Conservation (phyloP, 1,140 invertebrate species). For the Tetramorium alpestre region DNA sequence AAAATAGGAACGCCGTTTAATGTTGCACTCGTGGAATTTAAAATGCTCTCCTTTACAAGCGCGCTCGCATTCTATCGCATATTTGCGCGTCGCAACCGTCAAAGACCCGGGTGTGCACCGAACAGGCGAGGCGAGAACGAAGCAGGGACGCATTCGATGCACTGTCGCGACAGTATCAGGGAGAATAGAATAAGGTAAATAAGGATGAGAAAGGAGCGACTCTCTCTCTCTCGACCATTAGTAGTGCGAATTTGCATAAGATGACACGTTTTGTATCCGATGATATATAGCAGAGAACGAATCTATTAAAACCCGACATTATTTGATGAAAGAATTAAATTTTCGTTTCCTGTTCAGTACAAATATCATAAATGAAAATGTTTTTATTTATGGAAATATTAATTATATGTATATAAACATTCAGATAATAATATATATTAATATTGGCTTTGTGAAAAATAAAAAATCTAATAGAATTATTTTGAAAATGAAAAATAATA, state of each 20-base stretch:
- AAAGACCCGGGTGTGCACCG: background rate
- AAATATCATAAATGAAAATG: background rate
- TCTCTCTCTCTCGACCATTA: background rate
- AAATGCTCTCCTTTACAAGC: slow-evolving; percentile 44
- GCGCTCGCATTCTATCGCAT: slow-evolving; percentile 5
- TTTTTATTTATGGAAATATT: background rate
- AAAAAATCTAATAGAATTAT: too few relatives aligned
- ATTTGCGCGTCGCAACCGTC: slow-evolving; percentile 19
- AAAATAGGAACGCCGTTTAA: slow-evolving; percentile 7
- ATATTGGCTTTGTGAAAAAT: too few relatives aligned
- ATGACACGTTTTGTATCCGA: background rate
- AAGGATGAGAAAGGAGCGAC: background rate
- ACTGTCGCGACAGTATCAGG: background rate
- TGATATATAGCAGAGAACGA: background rate
- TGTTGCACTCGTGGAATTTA: slow-evolving; percentile 54
- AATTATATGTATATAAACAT: too few relatives aligned
- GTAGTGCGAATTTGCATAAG: background rate
- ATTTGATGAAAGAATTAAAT: slow-evolving; percentile 4
- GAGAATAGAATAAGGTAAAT: background rate
- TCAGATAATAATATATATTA: too few relatives aligned
- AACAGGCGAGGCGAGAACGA: background rate
- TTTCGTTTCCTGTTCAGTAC: background rate
- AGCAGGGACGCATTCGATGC: slow-evolving; percentile 2
- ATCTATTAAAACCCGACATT: slow-evolving; percentile 1
- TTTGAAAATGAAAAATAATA: background rate